A percentile compares a stretch with the other conserved stretches of the same genome.
phyloP scores from a whole-genome alignment of 2,113 vertebrate species.

The Hipposideros armiger region DNA sequence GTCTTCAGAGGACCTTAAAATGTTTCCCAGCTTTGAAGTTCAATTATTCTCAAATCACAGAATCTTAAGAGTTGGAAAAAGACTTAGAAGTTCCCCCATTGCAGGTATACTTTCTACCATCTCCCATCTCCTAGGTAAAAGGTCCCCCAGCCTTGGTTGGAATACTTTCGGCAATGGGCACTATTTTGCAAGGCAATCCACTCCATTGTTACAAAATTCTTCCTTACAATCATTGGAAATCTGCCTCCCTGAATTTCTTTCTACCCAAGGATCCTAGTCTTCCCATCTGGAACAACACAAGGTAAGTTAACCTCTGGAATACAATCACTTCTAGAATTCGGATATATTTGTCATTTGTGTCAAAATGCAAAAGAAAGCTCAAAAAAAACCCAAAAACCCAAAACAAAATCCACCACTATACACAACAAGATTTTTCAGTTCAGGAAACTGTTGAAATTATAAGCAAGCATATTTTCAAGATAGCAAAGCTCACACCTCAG shows the following conservation, averaged over 20 bases:
- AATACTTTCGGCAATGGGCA: constrained; percentile 41
- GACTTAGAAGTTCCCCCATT: neutral
- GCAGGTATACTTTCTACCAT: neutral
- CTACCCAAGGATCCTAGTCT: constrained; percentile 41
- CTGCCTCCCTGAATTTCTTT: constrained; percentile 38
- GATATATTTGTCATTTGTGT: constrained; percentile 2
- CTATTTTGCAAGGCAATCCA: constrained; percentile 53
- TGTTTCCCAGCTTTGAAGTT: constrained; percentile 47
- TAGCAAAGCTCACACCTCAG: constrained; percentile 1
- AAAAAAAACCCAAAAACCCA: neutral
- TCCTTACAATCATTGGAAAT: constrained; percentile 51
- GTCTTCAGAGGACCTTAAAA: constrained; percentile 51
- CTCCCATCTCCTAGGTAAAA: neutral
- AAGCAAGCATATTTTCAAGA: constrained; percentile 50
- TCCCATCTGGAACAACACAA: constrained; percentile 28
- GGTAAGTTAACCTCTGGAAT: constrained; percentile 55
- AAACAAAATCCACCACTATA: constrained; percentile 13
- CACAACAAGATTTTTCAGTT: constrained; percentile 57
- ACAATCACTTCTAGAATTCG: constrained; percentile 23
- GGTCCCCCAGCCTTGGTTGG: constrained; percentile 12
- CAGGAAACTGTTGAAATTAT: constrained; percentile 63
- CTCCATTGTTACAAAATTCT: constrained; percentile 24
- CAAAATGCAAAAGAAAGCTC: constrained; percentile 40
- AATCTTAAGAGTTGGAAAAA: constrained; percentile 45
- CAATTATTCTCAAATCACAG: constrained; percentile 64